phyloP scores from a whole-genome alignment of 2,113 vertebrate genomes.

The Rutilus rutilus region DNA sequence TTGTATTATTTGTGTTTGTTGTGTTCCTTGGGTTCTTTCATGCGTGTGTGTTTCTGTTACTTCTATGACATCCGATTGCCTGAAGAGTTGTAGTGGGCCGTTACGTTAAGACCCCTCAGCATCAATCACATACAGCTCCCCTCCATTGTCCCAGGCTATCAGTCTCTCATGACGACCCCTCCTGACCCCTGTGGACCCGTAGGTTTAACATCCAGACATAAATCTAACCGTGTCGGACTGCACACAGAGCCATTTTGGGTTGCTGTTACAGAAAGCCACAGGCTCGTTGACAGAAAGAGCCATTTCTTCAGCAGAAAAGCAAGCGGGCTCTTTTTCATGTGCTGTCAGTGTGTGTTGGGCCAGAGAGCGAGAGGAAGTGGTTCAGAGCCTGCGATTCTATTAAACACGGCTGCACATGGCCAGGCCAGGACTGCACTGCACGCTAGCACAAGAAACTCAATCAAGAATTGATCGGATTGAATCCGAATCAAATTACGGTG shows the following conservation, averaged over 20 bases:
- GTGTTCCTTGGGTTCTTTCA: slow-evolving; percentile 4
- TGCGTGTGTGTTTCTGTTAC: slow-evolving; percentile 25
- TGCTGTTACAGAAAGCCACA: slow-evolving; percentile 32
- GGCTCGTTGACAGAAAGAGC: slow-evolving; percentile 48
- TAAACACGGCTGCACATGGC: slow-evolving; percentile 28
- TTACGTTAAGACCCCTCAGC: slow-evolving; percentile 42
- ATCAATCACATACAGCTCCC: slow-evolving; percentile 49
- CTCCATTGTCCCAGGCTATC: slow-evolving; percentile 35
- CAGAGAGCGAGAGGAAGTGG: slow-evolving; percentile 31
- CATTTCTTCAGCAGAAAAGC: slow-evolving; percentile 21
- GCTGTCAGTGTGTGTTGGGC: slow-evolving; percentile 22
- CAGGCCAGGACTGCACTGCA: slow-evolving; percentile 60
- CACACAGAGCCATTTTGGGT: neutral
- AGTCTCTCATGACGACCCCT: slow-evolving; percentile 41
- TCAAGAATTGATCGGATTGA: slow-evolving; percentile 21
- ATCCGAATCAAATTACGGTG: slow-evolving; percentile 13
- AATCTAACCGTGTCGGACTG: slow-evolving; percentile 17
- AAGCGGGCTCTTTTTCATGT: slow-evolving; percentile 26
- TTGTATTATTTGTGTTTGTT: slow-evolving; percentile 19
- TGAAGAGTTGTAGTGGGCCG: slow-evolving; percentile 50
- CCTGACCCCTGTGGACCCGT: slow-evolving; percentile 30
- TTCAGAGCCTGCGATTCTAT: slow-evolving; percentile 22
- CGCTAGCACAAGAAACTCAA: neutral
- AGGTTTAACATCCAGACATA: slow-evolving; percentile 44
- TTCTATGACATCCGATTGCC: slow-evolving; percentile 44